Evolutionary conservation across 2,888 invertebrate genomes (phyloP), one percentile per base, ranked within the genome.

Genomic region (Monopis laevigella): DNA sequence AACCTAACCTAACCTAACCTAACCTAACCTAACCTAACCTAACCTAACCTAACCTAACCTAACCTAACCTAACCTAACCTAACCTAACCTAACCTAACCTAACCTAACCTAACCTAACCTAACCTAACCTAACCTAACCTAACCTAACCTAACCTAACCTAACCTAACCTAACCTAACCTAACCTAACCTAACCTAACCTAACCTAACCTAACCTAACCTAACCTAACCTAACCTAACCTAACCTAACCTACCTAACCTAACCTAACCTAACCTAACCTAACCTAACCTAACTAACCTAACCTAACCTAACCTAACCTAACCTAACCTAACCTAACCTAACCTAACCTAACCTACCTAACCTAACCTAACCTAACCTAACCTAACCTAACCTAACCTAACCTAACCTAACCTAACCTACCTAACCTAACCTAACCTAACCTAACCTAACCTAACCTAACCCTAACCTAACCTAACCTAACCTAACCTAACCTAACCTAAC

Each of bases 401-500:
- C 35, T 35, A 30, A 39, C 41, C 35, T 14, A 35, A 21, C 41
- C 42, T 35, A 35, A 42, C 34, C 42, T 42, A 42, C 28, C 42
- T 38, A 19, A 29, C 6, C 29, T 36, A 19, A 40, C 30, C 40
- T 32, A 19, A 32, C 16, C 40, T 21, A 21, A 40, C 18, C 40
- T 19, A 26, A 41, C 19, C 41, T 35, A 26, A 41, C 34, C 41
- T 35, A 35, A 41, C 34, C 41, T 35, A 35, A 41, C 34, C n/a
- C n/a, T 14, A 35, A 21, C 41, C 32, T 24, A 35, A 32, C 42
- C 38, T 30, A 39, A 30, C 42, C 39, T 38, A 42, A 36, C 42
- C 42, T 38, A 42, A 42, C 42, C 42, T 42, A 42, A 42, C 42
- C 42, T 42, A 40, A 40, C 40, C 40, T 40, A 32, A 40, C 34